Evolutionary conservation across 2,113 vertebrate genomes (phyloP).

Genomic region (Equus quagga): DNA sequence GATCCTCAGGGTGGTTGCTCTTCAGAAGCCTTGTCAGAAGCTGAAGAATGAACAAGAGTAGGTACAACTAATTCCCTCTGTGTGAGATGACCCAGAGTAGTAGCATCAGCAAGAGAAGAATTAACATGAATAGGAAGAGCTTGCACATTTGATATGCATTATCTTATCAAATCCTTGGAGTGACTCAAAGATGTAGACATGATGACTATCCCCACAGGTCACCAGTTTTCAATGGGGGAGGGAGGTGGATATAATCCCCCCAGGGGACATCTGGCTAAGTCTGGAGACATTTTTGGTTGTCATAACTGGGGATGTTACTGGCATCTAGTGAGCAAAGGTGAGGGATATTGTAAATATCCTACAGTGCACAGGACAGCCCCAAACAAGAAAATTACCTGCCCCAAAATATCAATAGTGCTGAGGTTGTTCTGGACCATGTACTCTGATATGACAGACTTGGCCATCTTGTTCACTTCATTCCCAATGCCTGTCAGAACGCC

Average conservation of each 20-base stretch:
- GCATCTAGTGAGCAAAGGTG: not conserved
- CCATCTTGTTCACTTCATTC: too few species aligned
- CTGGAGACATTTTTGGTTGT: not conserved
- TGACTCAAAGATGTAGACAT: rapidly evolving
- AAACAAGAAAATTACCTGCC: not conserved
- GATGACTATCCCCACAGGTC: not conserved
- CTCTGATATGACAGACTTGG: not conserved
- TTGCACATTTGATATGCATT: rapidly evolving
- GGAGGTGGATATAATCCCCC: too few species aligned
- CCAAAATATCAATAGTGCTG: not conserved
- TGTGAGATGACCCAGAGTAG: not conserved
- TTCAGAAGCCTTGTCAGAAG: conserved; percentile 91
- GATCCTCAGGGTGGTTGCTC: conserved; percentile 91
- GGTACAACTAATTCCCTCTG: not conserved
- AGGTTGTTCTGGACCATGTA: not conserved
- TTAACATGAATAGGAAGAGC: not conserved
- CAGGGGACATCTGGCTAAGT: not conserved
- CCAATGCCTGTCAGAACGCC: not conserved
- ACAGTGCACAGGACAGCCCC: not conserved
- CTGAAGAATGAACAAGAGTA: conserved; percentile 78
- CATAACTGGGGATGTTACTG: not conserved
- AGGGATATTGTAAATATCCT: not conserved
- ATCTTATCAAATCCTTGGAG: not conserved
- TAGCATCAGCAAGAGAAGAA: not conserved
- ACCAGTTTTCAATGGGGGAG: rapidly evolving